Evolutionary conservation across 2,888 invertebrate genomes (phyloP).

Genomic region (Drosophila paramelanica): DNA sequence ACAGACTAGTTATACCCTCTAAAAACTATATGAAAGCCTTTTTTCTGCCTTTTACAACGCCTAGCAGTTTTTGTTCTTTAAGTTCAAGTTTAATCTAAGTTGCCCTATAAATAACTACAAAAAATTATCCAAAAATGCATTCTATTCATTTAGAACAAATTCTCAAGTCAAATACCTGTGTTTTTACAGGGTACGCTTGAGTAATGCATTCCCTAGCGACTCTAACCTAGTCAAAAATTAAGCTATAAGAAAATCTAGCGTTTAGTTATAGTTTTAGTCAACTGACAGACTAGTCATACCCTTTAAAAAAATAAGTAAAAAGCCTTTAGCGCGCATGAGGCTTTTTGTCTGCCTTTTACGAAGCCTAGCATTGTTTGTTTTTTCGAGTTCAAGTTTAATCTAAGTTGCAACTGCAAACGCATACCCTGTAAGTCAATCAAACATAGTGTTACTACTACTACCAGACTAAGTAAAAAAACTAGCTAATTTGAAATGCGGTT

Average conservation of each 20-base stretch:
- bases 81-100: slow-evolving; percentile 1
- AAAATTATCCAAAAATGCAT: no score
- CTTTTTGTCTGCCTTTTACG: slow-evolving; percentile 43
- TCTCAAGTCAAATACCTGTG: no score
- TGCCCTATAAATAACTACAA: slow-evolving; percentile 6
- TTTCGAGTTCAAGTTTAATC: background rate
- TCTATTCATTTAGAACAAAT: no score
- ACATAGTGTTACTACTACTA: background rate
- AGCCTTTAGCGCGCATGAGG: slow-evolving; percentile 12
- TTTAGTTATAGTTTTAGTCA: background rate
- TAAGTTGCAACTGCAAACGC: slow-evolving; percentile 11
- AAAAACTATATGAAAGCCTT: slow-evolving; percentile 16
- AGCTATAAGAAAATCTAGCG: no score
- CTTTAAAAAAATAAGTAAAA: background rate
- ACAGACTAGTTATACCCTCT: background rate
- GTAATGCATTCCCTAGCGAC: no score
- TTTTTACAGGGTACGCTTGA: no score
- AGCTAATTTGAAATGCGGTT: background rate
- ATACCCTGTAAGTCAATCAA: slow-evolving; percentile 8
- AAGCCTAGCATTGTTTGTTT: slow-evolving; percentile 31
- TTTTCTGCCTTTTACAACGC: slow-evolving; percentile 35
- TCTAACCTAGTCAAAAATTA: no score
- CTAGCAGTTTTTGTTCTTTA: slow-evolving; percentile 1
- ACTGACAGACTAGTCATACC: slow-evolving; percentile 4
- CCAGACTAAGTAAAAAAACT: background rate